Evolutionary conservation across 1,140 invertebrate genomes (phyloP).

Genomic region (Drosophila virilis): DNA sequence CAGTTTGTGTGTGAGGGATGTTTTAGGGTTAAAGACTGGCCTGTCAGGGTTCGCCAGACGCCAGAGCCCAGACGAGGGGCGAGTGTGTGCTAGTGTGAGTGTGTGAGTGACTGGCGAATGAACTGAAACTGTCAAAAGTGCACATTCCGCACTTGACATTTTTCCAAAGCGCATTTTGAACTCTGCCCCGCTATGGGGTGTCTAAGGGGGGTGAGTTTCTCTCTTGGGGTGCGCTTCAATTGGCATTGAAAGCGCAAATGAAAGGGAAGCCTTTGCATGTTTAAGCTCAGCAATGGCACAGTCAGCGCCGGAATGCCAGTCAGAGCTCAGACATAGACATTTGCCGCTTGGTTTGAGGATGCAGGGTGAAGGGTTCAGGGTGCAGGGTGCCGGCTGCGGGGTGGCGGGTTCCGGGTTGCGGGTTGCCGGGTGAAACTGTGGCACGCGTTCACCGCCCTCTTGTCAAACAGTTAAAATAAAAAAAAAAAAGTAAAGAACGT

Average conservation of each 20-base stretch:
- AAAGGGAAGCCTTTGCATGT: slow-evolving; percentile 66
- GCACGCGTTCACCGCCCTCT: slow-evolving; percentile 41
- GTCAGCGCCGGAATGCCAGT: slow-evolving; percentile 71
- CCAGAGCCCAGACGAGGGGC: slow-evolving; percentile 7
- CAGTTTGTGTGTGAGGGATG: slow-evolving; percentile 58
- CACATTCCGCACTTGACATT: slow-evolving; percentile 83
- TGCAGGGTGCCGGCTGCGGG: background rate
- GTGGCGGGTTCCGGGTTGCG: background rate
- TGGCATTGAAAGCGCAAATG: slow-evolving; percentile 68
- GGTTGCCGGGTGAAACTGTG: slow-evolving; percentile 15
- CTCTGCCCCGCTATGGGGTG: slow-evolving; percentile 21
- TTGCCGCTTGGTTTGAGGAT: background rate
- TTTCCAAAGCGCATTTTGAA: slow-evolving; percentile 77
- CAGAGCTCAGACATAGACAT: slow-evolving; percentile 26
- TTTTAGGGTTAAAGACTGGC: slow-evolving; percentile 56
- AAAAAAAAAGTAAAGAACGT: slow-evolving; percentile 44
- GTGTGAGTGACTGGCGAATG: slow-evolving; percentile 59
- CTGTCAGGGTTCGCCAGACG: slow-evolving; percentile 31
- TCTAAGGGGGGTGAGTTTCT: background rate
- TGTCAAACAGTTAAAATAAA: slow-evolving; percentile 52
- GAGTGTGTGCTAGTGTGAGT: background rate
- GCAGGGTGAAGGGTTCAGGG: background rate
- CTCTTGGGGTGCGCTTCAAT: slow-evolving; percentile 40
- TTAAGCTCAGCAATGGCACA: slow-evolving; percentile 44
- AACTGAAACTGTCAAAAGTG: slow-evolving; percentile 84